phyloP scores from a whole-genome alignment of 2,797 vertebrate species.

The Notolepis coatsorum region DNA sequence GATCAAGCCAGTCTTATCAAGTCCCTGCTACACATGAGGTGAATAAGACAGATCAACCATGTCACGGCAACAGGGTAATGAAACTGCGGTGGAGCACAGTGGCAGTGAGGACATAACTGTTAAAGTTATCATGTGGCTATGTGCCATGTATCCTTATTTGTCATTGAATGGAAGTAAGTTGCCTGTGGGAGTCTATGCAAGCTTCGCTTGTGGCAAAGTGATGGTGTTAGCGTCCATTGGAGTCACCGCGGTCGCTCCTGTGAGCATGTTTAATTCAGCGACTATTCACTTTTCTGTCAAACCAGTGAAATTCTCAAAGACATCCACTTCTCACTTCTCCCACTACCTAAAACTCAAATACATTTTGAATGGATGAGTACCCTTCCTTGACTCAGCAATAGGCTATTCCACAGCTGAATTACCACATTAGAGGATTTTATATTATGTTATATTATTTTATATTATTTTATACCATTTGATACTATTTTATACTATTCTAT shows the following conservation, averaged over 20 bases:
- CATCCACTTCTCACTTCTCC: conserved; percentile 34
- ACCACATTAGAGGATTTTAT: conserved; percentile 27
- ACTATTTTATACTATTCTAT: too few species aligned
- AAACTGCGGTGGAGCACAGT: neutral
- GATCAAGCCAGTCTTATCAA: too few species aligned
- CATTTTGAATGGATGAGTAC: conserved; percentile 29
- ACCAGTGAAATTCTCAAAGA: conserved; percentile 47
- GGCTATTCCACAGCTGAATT: conserved; percentile 33
- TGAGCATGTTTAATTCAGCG: conserved; percentile 64
- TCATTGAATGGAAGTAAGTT: conserved; percentile 2
- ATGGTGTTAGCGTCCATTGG: conserved; percentile 15
- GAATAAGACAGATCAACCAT: neutral
- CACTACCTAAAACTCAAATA: conserved; percentile 38
- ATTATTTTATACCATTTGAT: too few species aligned
- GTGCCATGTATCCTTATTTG: neutral
- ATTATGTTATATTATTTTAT: too few species aligned
- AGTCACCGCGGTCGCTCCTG: conserved; percentile 22
- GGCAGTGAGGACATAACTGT: neutral
- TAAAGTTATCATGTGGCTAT: neutral
- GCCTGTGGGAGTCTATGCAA: conserved; percentile 2
- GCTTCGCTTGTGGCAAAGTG: conserved; percentile 27
- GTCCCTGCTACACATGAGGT: too few species aligned
- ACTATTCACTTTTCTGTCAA: conserved; percentile 51
- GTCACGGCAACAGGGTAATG: neutral
- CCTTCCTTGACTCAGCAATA: conserved; percentile 10